phyloP scores from a whole-genome alignment of 1,140 invertebrate species.

The Drosophila orosa region DNA sequence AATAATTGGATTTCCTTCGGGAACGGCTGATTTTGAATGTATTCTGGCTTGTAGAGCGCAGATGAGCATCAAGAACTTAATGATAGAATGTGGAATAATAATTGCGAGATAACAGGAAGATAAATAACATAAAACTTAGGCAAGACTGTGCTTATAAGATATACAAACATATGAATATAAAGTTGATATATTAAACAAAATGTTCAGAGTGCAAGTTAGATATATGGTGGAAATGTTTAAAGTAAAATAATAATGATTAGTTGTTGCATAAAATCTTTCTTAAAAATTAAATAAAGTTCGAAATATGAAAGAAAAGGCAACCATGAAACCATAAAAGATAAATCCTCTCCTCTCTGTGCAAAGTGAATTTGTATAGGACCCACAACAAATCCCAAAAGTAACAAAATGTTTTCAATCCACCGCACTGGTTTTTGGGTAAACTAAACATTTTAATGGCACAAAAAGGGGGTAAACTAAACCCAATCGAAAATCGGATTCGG shows the following conservation, averaged over 20 bases:
- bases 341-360: background rate
- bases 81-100: background rate
- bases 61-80: background rate
- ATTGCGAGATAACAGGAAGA: background rate
- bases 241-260: background rate
- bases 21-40: no score
- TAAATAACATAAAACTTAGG: background rate
- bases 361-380: background rate
- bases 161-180: no score
- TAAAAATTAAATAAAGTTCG: background rate
- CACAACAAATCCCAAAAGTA: background rate
- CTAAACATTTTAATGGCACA: slow-evolving; percentile 1
- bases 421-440: background rate
- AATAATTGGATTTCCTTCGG: background rate
- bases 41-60: no score
- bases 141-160: background rate
- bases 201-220: background rate
- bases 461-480: slow-evolving; percentile 10
- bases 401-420: background rate
- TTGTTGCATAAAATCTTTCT: background rate
- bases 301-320: background rate
- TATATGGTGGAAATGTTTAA: background rate
- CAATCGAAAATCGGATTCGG: slow-evolving; percentile 30
- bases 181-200: background rate
- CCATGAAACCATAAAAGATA: background rate